Evolutionary conservation across 2,888 invertebrate species (phyloP), one percentile per base, ranked within the genome.

Genomic region (Trachelus stipa): DNA sequence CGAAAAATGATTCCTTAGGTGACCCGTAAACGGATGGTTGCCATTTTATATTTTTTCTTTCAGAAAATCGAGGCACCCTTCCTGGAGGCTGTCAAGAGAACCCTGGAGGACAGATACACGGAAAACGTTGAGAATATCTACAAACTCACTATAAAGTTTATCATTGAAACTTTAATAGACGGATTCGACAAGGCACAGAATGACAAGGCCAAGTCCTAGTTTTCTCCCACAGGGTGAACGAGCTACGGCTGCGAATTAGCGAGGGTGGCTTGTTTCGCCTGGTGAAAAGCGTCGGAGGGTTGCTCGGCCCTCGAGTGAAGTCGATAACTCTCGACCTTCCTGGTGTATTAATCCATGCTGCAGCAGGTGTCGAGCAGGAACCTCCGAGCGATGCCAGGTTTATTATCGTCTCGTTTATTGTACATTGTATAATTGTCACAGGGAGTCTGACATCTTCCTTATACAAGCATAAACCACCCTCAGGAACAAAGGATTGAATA

Each of bases 31-130:
- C 6, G 15, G 15, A 40, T 40, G 56, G 23, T 23, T 23, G 56
- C 23, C 56, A 56, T 56, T 6, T 56, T 56, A 9, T 23, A 9
- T 56, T 87, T 88, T 82, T 86, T 83, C 85, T 93, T 93, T 3
- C 95, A 98, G 98, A 96, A 95, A 95, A 96, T 98, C 86, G 97
- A 98, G 91, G 94, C 95, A 85, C 97, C 98, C 1, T 98, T 98
- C 92, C 92, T 98, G 85, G 94, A 95, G 88, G 97, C 98, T 0
- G 97, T 98, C 12, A 95, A 96, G 89, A 94, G 95, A 81, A 97
- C 97, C 0, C 93, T 98, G 68, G 97, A 96, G 4, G 97, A 98
- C 84, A 94, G 97, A 81, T 98, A 97, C 92, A 97, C 97, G 12
- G 96, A 96, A 76, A 97, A 97, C 92, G 96, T 98, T 85, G 97